Evolutionary conservation across 2,888 invertebrate genomes (phyloP).

Genomic region (Orthosia incerta): DNA sequence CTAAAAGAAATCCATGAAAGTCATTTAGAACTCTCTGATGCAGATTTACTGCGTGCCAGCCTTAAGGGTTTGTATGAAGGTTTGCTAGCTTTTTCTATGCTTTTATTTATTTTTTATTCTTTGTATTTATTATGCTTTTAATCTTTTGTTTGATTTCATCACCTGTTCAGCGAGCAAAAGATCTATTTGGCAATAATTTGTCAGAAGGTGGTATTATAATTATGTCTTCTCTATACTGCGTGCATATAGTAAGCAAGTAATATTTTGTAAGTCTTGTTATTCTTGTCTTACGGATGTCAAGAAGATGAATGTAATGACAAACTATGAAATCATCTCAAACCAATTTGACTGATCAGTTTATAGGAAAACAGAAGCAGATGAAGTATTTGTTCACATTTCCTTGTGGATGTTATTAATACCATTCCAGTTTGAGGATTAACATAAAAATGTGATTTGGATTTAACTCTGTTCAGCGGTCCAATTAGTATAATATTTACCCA

Average conservation of each 20-base stretch:
- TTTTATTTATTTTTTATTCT: slow-evolving; percentile 30
- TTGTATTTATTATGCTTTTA: background rate
- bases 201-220: background rate
- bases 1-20: slow-evolving; percentile 93
- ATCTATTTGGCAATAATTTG: background rate
- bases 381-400: too few relatives aligned
- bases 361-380: too few relatives aligned
- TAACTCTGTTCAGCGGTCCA: background rate
- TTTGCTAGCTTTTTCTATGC: slow-evolving; percentile 46
- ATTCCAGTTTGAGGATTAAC: too few relatives aligned
- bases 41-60: slow-evolving; percentile 94
- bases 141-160: slow-evolving; percentile 9
- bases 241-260: background rate
- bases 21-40: slow-evolving; percentile 93
- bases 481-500: background rate
- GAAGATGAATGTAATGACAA: background rate
- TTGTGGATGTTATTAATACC: too few relatives aligned
- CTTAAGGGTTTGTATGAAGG: slow-evolving; percentile 93
- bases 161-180: background rate
- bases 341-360: too few relatives aligned
- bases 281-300: background rate
- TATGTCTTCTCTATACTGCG: background rate
- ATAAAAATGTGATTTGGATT: background rate
- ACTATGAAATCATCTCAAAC: background rate
- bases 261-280: slow-evolving; percentile 1